Base-by-base conservation (phyloP, 2,113 vertebrate genomes). In the Bagarius yarrelli region DNA sequence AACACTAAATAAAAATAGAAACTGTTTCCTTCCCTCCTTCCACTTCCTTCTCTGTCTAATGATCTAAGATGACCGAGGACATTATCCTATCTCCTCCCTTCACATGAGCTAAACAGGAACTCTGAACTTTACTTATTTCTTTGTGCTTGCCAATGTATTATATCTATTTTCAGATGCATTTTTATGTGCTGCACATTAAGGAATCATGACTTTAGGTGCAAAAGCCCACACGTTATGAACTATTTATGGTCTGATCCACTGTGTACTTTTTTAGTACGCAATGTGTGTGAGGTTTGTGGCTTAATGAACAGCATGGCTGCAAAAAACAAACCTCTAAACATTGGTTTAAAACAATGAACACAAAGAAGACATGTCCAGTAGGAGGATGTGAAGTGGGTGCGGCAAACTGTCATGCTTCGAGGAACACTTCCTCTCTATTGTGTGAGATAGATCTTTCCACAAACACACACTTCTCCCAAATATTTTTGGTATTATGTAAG, bases 331-430 rank as follows among this genome's bases (percentile, higher is more conserved):
- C 44, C 44, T 9, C n/a, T 21, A 32, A 83, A 75, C 73, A 25
- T 66, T 80, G 73, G 61, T 81, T 64, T 83, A 53, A 78, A 85
- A 83, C 84, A 85, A 85, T 85, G 81, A 81, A 63, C 81, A 76
- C 75, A 85, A 85, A 80, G 59, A 79, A 47, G 79, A 82, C 73
- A 52, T 74, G 78, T 85, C 74, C 61, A 83, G 75, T 74, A 32
- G 63, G 74, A 83, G 79, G 84, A 83, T 83, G 72, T 81, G 79
- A 56, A 63, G 78, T 67, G 84, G 84, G 84, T 83, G 84, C 75
- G 74, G 84, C 81, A 69, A 78, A 67, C 72, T 64, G 56, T 30
- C 15, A 50, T 76, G 63, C 57, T 77, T 85, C 79, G 57, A 85
- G 79, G 81, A 85, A 85, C 67, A 61, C 81, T 85, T 85, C 84